Percentiles rank a stretch among this genome's conserved stretches.
phyloP scores from a whole-genome alignment of 1,140 invertebrate species.

The Sycophila sp. region DNA sequence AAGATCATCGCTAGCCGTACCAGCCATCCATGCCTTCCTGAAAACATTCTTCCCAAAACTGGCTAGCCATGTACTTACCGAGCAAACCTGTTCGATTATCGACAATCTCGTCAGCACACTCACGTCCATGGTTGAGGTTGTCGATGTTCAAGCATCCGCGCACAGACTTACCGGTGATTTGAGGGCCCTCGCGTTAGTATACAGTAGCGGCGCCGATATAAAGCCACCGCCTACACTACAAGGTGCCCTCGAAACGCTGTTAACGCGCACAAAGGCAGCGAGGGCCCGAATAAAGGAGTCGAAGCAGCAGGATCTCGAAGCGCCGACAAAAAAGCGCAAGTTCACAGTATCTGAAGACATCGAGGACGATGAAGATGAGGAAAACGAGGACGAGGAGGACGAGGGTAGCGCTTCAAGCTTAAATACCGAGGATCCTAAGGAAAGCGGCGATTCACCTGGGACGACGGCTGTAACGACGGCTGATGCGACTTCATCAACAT shows the following conservation, averaged over 20 bases:
- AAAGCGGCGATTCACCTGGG: slow-evolving; percentile 21
- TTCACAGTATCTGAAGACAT: slow-evolving; percentile 47
- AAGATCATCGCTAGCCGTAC: slow-evolving; percentile 78
- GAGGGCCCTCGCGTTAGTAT: slow-evolving; percentile 67
- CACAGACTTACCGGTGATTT: slow-evolving; percentile 69
- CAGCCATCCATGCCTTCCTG: slow-evolving; percentile 83
- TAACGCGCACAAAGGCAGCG: slow-evolving; percentile 49
- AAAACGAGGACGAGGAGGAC: slow-evolving; percentile 44
- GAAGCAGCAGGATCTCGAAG: slow-evolving; percentile 51
- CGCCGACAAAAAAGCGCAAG: slow-evolving; percentile 62
- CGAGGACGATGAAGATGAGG: slow-evolving; percentile 43
- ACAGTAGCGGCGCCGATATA: slow-evolving; percentile 61
- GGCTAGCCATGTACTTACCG: slow-evolving; percentile 70
- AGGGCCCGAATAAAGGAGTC: slow-evolving; percentile 52
- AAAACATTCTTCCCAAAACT: slow-evolving; percentile 85
- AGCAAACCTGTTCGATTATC: slow-evolving; percentile 70
- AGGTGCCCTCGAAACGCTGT: slow-evolving; percentile 52
- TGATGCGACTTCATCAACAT: neutral
- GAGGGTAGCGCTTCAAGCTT: slow-evolving; percentile 20
- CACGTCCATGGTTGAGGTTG: slow-evolving; percentile 65
- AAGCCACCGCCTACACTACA: slow-evolving; percentile 56
- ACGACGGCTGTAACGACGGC: slow-evolving; percentile 35
- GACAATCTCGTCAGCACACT: slow-evolving; percentile 69
- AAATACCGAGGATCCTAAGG: slow-evolving; percentile 13
- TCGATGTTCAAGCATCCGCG: slow-evolving; percentile 65